Base-by-base conservation (phyloP, 1,140 invertebrate genomes). In the Diorhabda elongata region DNA sequence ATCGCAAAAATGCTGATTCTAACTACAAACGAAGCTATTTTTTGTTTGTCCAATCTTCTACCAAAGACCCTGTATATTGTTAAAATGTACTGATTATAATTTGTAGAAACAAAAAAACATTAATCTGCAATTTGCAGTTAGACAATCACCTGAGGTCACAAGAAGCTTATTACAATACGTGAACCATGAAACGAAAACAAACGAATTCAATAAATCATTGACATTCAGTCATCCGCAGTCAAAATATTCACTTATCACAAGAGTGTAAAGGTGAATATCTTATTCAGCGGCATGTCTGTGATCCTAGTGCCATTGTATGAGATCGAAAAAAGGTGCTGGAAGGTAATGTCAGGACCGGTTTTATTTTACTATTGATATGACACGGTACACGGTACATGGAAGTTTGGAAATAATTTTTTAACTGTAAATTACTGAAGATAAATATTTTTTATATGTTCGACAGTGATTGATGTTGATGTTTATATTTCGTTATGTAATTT, bases 201-300 rank as follows among this genome's bases (percentile, higher is more conserved):
- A 26, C 26, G 26, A 26, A 43, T 7, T n/a, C 52, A 42, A 71
- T 71, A 68, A 68, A 68, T 65, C 61, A 71, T 71, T 61, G 69
- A 56, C 44, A 67, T 61, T 26, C 9, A 61, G 41, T 64, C 44
- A 58, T 58, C 43, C 7, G 44, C 43, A 64, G 64, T 67, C 66
- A 68, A 71, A 71, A 64, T 66, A 66, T 61, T 71, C 57, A 68
- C 56, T 68, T 71, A 66, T 71, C 69, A 68, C 44, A 68, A 58
- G 42, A 58, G 43, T 65, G 66, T 60, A 68, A 71, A 71, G 70
- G 70, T 71, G 68, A 71, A 72, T 67, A 72, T 72, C 71, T 72
- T 66, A 56, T 67, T 72, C 67, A 64, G 57, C 56, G 65, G 52
- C 60, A 60, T 56, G 57, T 67, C 44, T 43, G 59, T 42, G 44